Base-by-base conservation (phyloP, 2,888 invertebrate genomes). In the Eupithecia centaureata region DNA sequence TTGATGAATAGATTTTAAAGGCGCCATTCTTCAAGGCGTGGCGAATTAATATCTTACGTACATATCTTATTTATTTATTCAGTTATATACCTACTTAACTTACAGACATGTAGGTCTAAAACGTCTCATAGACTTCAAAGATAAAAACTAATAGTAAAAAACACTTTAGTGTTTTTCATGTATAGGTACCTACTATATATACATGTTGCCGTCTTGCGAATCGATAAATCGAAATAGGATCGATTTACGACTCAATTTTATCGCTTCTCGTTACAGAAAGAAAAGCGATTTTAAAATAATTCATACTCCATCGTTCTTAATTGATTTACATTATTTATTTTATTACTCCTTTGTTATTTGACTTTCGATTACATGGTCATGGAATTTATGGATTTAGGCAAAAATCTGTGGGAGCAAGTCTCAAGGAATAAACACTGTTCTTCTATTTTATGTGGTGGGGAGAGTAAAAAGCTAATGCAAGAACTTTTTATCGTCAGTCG, bases 201-300 rank as follows among this genome's bases (percentile, higher is more conserved):
- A 54, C n/a, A 56, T 15, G 27, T 52, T 27, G 18, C 54, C 86
- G 18, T 30, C 87, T 81, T 22, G 18, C n/a, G 59, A 66, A 38
- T 51, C 63, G 32, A 69, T 66, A 60, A 66, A 78, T 82, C 78
- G 77, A 84, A 82, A 79, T 73, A 76, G 71, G 54, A 72, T 73
- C 80, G 83, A 86, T 86, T 88, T 86, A 86, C 81, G 78, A 77
- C 75, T 82, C 77, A 75, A 81, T 82, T 85, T 86, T 82, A 83
- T 82, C 80, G 82, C 76, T 77, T 74, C 70, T 68, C 74, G 70
- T 73, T 77, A 72, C 73, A 70, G 70, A 74, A 73, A 68, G 73
- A 73, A 72, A 76, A 76, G 73, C 68, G 76, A 72, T 77, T 81
- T 81, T 77, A 82, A 83, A 84, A 82, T 81, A 76, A 79, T 76